Evolutionary conservation across 2,113 vertebrate species (phyloP).

Genomic region (Panthera leo): DNA sequence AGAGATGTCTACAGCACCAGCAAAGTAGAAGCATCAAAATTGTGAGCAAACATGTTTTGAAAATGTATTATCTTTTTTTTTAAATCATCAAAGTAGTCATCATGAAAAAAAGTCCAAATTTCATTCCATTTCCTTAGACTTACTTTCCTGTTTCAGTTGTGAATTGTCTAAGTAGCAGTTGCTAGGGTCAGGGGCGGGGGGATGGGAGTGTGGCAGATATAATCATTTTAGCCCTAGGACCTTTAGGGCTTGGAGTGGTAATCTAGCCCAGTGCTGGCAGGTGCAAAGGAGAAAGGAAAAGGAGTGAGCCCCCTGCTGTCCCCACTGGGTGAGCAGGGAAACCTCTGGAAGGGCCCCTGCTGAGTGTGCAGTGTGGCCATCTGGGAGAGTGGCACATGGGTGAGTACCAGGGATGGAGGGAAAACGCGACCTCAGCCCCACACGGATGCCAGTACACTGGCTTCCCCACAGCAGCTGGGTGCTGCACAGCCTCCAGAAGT

Average conservation of each 20-base stretch:
- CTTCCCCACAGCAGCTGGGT: not conserved
- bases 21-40: not conserved
- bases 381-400: not conserved
- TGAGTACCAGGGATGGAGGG: not conserved
- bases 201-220: no score
- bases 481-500: not conserved
- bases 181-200: not conserved
- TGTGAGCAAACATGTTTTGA: not conserved
- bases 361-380: not conserved
- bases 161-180: not conserved
- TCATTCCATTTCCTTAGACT: not conserved
- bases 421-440: not conserved
- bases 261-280: not conserved
- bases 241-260: not conserved
- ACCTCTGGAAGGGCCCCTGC: not conserved
- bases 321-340: not conserved
- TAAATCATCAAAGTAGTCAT: not conserved
- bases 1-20: not conserved
- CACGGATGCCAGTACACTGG: rapidly evolving
- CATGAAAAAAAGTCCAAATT: not conserved
- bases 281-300: not conserved
- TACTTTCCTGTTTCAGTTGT: not conserved
- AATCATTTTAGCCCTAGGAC: not conserved
- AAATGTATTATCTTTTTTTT: not conserved
- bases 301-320: not conserved